Base-by-base conservation (phyloP, 2,888 invertebrate genomes). In the Heliothis peltigera region DNA sequence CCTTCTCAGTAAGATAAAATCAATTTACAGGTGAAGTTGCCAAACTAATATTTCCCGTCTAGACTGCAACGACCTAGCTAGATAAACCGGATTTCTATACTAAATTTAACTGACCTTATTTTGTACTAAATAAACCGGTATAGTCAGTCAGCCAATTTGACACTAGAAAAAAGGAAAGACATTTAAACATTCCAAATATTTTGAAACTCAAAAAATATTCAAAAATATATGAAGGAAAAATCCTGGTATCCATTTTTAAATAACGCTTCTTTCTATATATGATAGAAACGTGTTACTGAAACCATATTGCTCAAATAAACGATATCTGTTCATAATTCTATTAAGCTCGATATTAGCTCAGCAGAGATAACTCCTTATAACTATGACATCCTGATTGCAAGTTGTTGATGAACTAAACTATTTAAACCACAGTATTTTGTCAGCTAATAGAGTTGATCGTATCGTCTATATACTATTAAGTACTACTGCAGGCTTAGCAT, bases 361-460 rank as follows among this genome's bases (percentile, higher is more conserved):
- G 52, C 68, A 49, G 46, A 60, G 62, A 51, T 69, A 65, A 64
- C 69, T 64, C 48, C 64, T 65, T 62, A 60, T 68, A 75, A 71
- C 57, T 61, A 57, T 59, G 65, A 55, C 65, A 66, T 17, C 19
- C 49, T 64, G 42, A 18, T 46, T 55, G 12, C 18, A 53, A 72
- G 65, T 74, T 68, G 39, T 56, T 46, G 64, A 69, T 72, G 32
- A 54, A 55, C 53, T 59, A 57, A 77, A 72, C 67, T 48, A 52
- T 77, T 75, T 25, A 64, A 54, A 44, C n/a, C 10, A 21, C 28
- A 58, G 57, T 51, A 65, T 70, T 79, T 73, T 55, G 57, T 44
- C n/a, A 52, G 55, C 39, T 64, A 52, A 48, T 55, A 43, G 32
- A 51, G 44, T 39, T 46, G 25, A 46, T 57, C 42, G 19, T 22